phyloP scores from a whole-genome alignment of 1,140 invertebrate species.

The Leptinotarsa lineolata region DNA sequence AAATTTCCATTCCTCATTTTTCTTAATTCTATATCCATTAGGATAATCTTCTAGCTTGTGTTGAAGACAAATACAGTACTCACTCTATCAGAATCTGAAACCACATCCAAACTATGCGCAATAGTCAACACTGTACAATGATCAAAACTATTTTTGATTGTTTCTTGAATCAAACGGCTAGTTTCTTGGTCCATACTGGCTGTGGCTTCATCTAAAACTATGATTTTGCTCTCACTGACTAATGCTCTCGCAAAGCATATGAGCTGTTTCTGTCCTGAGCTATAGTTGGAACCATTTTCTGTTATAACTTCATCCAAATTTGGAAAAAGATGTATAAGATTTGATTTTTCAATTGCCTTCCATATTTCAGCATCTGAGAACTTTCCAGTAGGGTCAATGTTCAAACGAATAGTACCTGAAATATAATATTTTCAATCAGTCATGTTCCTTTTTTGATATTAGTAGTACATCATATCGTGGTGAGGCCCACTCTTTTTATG shows the following conservation, averaged over 20 bases:
- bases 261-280: constrained; percentile 78
- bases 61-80: too few species aligned
- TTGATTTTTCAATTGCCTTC: constrained; percentile 49
- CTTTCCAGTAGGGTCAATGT: constrained; percentile 62
- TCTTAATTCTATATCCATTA: too few species aligned
- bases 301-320: constrained; percentile 6
- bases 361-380: constrained; percentile 58
- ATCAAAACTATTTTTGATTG: constrained; percentile 68
- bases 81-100: constrained; percentile 79
- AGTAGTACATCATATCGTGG: too few species aligned
- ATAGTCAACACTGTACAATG: constrained; percentile 80
- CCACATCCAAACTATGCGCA: constrained; percentile 79
- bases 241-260: constrained; percentile 78
- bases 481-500: too few species aligned
- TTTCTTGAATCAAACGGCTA: constrained; percentile 70
- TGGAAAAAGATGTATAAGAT: too few species aligned
- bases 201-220: constrained; percentile 78
- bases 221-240: constrained; percentile 71
- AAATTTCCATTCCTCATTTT: too few species aligned
- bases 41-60: too few species aligned
- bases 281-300: constrained; percentile 57
- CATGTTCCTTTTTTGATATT: too few species aligned
- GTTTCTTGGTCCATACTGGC: constrained; percentile 74
- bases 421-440: too few species aligned
- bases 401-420: constrained; percentile 61